These are phyloP conservation scores for Hydrolagus colliei DNA, from an alignment of 2,797 vertebrate genomes.

Conservation along the genomic window DNA sequence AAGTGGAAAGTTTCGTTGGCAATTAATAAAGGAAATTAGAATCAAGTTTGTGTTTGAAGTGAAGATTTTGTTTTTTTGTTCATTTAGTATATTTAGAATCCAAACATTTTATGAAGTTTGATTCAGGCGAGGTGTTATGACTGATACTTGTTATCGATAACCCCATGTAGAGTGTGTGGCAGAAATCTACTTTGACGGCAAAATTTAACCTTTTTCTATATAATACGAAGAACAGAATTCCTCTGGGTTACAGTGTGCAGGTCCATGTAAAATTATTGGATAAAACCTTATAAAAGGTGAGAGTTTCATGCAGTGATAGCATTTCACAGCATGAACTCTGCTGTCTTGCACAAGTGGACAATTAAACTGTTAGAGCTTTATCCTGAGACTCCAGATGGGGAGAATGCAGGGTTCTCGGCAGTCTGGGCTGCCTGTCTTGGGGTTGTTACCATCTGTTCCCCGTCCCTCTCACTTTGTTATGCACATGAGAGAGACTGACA, in stretches of 20 bases:
- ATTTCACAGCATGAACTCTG: not conserved
- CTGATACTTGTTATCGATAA: not conserved
- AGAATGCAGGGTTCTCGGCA: slow-evolving; percentile 17
- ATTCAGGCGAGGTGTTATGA: not conserved
- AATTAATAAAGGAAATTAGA: not conserved
- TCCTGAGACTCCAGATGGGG: slow-evolving; percentile 27
- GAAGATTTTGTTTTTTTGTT: not conserved
- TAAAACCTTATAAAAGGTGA: not conserved
- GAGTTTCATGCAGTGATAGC: not conserved
- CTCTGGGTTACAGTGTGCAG: not conserved
- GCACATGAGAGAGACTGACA: slow-evolving; percentile 25
- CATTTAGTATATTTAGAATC: not conserved
- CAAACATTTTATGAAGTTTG: not conserved
- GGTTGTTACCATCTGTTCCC: slow-evolving; percentile 26
- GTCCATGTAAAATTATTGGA: not conserved
- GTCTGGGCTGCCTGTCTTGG: slow-evolving; percentile 17
- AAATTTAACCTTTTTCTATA: not conserved
- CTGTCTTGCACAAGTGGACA: not conserved
- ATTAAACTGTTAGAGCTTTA: not conserved
- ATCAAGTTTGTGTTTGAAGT: not conserved
- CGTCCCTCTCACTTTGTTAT: slow-evolving; percentile 27
- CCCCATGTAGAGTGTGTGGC: not conserved
- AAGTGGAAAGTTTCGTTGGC: too few species aligned
- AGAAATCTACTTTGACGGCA: not conserved
- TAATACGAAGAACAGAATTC: not conserved